Percentiles rank a stretch among this genome's conserved stretches.
phyloP scores from a whole-genome alignment of 2,797 vertebrate genomes.

The Miichthys miiuy region DNA sequence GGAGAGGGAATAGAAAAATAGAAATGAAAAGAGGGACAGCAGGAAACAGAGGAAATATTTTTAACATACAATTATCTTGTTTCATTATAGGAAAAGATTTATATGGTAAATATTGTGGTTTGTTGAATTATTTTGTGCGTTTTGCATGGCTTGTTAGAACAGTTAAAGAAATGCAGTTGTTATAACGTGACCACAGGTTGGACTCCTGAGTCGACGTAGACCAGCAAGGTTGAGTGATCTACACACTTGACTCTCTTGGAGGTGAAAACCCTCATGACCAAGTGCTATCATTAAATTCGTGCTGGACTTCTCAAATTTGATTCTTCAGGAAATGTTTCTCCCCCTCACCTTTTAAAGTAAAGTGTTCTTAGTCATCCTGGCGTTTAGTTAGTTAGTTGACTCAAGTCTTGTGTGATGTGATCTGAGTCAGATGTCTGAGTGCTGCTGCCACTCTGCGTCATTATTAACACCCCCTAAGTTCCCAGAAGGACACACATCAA shows the following conservation, averaged over 20 bases:
- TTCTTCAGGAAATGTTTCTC: neutral
- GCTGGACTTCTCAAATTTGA: neutral
- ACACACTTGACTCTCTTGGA: neutral
- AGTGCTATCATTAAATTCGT: neutral
- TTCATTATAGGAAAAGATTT: no score
- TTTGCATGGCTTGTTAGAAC: neutral
- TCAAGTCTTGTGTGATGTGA: constrained; percentile 5
- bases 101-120: no score
- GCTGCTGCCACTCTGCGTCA: constrained; percentile 36
- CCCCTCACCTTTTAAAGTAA: neutral
- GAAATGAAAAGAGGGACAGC: neutral
- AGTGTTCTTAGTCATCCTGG: constrained; percentile 39
- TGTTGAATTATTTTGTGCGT: no score
- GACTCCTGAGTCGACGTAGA: neutral
- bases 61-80: no score
- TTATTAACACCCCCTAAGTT: constrained; percentile 22
- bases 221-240: neutral
- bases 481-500: constrained; percentile 11
- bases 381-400: constrained; percentile 37
- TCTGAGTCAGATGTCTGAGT: constrained; percentile 46
- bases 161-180: neutral
- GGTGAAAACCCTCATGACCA: neutral
- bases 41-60: no score
- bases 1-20: neutral
- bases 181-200: neutral